Base-by-base conservation (phyloP, 2,888 invertebrate genomes). In the Matsumyia berberina region DNA sequence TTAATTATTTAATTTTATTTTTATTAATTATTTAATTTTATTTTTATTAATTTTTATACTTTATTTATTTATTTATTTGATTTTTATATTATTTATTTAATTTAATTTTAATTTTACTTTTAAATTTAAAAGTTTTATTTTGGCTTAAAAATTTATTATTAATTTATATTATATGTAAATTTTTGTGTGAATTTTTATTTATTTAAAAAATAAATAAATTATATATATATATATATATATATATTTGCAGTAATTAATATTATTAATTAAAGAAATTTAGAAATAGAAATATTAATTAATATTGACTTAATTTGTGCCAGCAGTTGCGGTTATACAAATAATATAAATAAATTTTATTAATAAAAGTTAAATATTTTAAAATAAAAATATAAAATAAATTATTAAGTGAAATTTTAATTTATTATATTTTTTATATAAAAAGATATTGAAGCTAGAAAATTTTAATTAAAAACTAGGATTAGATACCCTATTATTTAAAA, bases 301-400 rank as follows among this genome's bases (percentile, higher is more conserved):
- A 93, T 92, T 93, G 92, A 93, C 93, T 90, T 93, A 94, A 92
- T 93, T 94, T 94, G 94, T 94, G 94, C 94, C 94, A 94, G 94
- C 94, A 94, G 93, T 93, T 93, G 94, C 94, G 94, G 94, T 94
- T 94, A 94, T 89, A 94, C 94, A 93, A 93, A 92, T 92, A 89
- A 93, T 93, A 90, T 87, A 92, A 92, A 91, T 93, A 91, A 93
- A 93, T 93, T 92, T 92, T 92, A 90, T 93, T 92, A 90, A 90
- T 91, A 76, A 87, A 88, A 88, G 86, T 87, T 88, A 88, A 89
- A 90, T 91, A 88, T 87, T 88, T 87, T 78, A 86, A 86, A 72
- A 82, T 87, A 72, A 85, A 74, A 87, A 87, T 92, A 91, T 90
- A 90, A 91, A 89, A 90, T 89, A 90, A 49, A 86, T 92, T 92